Percentiles rank a stretch among this genome's conserved stretches.
phyloP scores from a whole-genome alignment of 2,888 invertebrate genomes.

The Tetragonula carbonaria region DNA sequence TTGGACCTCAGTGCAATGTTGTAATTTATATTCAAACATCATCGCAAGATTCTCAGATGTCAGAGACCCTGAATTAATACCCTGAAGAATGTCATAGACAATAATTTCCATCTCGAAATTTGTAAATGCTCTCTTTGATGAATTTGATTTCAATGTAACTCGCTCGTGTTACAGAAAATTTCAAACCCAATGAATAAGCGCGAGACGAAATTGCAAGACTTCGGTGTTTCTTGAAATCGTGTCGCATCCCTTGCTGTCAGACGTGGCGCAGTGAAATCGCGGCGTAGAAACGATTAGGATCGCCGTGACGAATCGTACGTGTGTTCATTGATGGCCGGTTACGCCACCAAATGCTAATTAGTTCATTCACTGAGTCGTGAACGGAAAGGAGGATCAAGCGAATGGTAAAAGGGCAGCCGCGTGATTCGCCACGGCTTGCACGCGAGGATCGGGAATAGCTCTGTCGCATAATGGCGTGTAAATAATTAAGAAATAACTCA shows the following conservation, averaged over 20 bases:
- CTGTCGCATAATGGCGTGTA: conserved; percentile 67
- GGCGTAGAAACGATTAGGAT: conserved; percentile 17
- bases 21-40: not conserved
- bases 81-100: too few species aligned
- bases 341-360: conserved; percentile 72
- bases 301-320: conserved; percentile 54
- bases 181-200: too few species aligned
- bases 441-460: conserved; percentile 65
- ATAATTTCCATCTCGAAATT: too few species aligned
- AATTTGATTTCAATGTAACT: too few species aligned
- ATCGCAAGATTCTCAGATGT: not conserved
- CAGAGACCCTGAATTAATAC: too few species aligned
- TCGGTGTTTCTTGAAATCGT: conserved; percentile 12
- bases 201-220: too few species aligned
- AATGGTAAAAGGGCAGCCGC: conserved; percentile 58
- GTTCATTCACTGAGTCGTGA: conserved; percentile 60
- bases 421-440: conserved; percentile 65
- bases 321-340: conserved; percentile 49
- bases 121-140: too few species aligned
- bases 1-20: not conserved
- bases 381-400: conserved; percentile 42
- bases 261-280: not conserved
- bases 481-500: conserved; percentile 75
- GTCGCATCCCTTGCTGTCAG: not conserved
- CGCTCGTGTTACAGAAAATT: too few species aligned